Base-by-base conservation (phyloP, 2,888 invertebrate genomes). In the Spodoptera littoralis region DNA sequence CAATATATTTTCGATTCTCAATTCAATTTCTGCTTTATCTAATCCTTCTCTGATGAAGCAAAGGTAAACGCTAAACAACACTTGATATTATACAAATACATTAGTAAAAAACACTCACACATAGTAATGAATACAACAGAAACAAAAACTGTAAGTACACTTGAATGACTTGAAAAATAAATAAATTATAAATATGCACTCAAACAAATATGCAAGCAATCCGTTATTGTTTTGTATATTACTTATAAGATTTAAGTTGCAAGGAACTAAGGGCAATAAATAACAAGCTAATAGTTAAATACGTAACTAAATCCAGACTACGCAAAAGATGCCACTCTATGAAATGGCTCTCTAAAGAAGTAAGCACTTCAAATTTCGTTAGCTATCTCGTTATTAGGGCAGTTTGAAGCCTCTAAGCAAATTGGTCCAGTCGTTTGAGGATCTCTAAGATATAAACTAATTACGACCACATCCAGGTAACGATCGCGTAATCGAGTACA, bases 181-280 rank as follows among this genome's bases (percentile, higher is more conserved):
- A 90, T 88, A 88, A 86, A 84, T 88, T 84, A 90, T 85, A 86
- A 86, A 87, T 86, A 86, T 84, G 82, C 87, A 77, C 73, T 76
- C 86, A 84, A 87, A 90, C 91, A 89, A 89, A 88, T 90, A 90
- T 89, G 92, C 93, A 89, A 91, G 85, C 89, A 86, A 75, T 74
- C 66, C 60, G 50, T 51, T 50, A 56, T 70, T 51, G 27, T 65
- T 69, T 65, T 63, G 50, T 51, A 58, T 46, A 61, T 58, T 45
- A 62, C 51, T 54, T 56, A 73, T 70, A 73, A 78, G 45, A 70
- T 72, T 74, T 65, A 73, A 43, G 64, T 60, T 61, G 60, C 68
- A 66, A 45, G 45, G 63, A 54, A 71, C 69, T 73, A 66, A 74
- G 65, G 76, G 64, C 41, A 56, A 65, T 65, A 76, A 67, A 60